phyloP scores from a whole-genome alignment of 2,113 vertebrate species.

The Ascaphus truei region DNA sequence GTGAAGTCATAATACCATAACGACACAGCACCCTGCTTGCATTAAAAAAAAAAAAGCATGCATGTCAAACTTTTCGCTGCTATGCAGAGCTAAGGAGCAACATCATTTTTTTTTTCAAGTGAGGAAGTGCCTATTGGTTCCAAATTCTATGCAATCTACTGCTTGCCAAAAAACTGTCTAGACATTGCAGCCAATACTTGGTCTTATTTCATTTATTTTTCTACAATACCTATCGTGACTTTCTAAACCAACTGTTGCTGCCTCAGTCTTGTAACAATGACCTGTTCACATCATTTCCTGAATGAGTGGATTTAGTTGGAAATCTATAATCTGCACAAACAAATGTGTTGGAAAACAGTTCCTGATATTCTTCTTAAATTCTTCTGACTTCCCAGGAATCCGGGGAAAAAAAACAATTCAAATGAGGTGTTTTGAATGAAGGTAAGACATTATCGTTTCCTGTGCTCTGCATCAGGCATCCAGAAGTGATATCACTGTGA shows the following conservation, averaged over 20 bases:
- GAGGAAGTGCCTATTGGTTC: not conserved
- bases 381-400: constrained; percentile 75
- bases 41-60: no score
- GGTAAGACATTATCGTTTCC: constrained; percentile 60
- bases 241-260: constrained; percentile 48
- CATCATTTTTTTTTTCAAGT: no score
- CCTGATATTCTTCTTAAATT: constrained; percentile 78
- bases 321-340: constrained; percentile 69
- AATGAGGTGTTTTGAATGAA: constrained; percentile 69
- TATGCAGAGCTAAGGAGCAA: no score
- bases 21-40: no score
- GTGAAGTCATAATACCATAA: no score
- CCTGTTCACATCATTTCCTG: constrained; percentile 70
- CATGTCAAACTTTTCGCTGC: no score
- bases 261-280: constrained; percentile 61
- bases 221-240: constrained; percentile 45
- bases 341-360: constrained; percentile 72
- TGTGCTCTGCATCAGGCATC: constrained; percentile 45
- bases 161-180: constrained; percentile 28
- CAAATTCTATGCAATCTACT: constrained; percentile 14
- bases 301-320: constrained; percentile 64
- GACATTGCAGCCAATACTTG: constrained; percentile 11
- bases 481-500: constrained; percentile 43
- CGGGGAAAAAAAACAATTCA: constrained; percentile 79
- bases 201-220: constrained; percentile 46